Conservation (phyloP, 2,113 vertebrate genomes). For the Epinephelus moara region DNA sequence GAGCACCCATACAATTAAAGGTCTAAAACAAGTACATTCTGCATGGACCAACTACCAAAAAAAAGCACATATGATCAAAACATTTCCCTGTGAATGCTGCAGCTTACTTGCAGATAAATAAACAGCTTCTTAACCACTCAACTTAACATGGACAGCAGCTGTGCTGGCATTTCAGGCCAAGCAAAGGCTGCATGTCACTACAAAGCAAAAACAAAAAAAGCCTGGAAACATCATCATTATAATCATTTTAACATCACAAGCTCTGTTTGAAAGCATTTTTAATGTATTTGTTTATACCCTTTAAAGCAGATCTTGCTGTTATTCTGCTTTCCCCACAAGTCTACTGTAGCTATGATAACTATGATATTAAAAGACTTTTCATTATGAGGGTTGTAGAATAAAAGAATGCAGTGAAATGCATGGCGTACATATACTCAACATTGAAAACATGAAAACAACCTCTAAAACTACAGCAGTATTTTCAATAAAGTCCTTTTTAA, state of each 20-base stretch:
- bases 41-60: not conserved
- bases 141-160: not conserved
- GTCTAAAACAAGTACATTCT: not conserved
- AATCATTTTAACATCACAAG: not conserved
- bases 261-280: not conserved
- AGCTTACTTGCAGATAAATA: not conserved
- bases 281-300: not conserved
- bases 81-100: not conserved
- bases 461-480: not conserved
- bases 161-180: constrained; percentile 2
- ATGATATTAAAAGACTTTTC: not conserved
- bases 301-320: not conserved
- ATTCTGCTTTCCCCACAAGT: not conserved
- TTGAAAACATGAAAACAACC: not conserved
- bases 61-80: not conserved
- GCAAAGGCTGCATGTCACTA: not conserved
- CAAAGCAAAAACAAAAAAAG: not conserved
- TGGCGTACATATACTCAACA: not conserved
- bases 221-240: not conserved
- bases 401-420: not conserved
- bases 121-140: not conserved
- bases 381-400: not conserved
- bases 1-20: not conserved
- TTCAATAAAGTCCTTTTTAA: not conserved
- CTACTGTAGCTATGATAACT: no score